Evolutionary conservation across 64 coral and sea anemone genomes (phyloP), one percentile per base, ranked within the genome.

Genomic region (Cladopsammia gracilis): DNA sequence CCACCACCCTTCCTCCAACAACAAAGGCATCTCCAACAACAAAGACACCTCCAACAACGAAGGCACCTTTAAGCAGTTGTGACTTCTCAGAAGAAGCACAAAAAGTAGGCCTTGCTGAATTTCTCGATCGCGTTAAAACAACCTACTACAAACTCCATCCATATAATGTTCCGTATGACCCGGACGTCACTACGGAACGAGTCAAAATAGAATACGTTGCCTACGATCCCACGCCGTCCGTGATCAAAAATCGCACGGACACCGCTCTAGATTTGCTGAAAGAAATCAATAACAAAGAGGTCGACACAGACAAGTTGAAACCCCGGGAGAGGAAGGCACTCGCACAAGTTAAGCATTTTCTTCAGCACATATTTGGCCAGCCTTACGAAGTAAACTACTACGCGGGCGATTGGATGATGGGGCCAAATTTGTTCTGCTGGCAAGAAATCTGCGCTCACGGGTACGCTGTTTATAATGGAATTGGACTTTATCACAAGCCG

Each of bases 381-480:
- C 92, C 92, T 0, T 98, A 97, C 45, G 92, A 94, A 53, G 79
- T 91, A 3, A 97, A 97, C 49, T 97, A 91, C 54, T 97, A 97
- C 15, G 87, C 91, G 0, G 95, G 87, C 0, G 95, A 97, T 4
- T 97, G 95, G 95, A 80, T 97, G 88, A 58, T 94, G 83, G 96
- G 96, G 8, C 96, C 96, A 1, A 94, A 98, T 85, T 23, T 82
- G 24, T 94, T 91, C 62, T 98, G 96, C 53, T 94, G 88, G 91
- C 91, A 94, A 10, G 92, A 73, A n/a, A 71, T 98, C 3, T 98
- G 96, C 77, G 57, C 83, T 23, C 23, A 94, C 16, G 75, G 92
- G 1, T 72, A 88, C 20, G 62, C 64, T n/a, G 65, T 98, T 15
- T 76, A 74, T 56, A 82, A 82, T 56, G 88, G 58, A 14, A 56